These are phyloP conservation scores for Emydura subglobosa DNA, from an alignment of 2,113 vertebrate genomes.

Conservation along the genomic window DNA sequence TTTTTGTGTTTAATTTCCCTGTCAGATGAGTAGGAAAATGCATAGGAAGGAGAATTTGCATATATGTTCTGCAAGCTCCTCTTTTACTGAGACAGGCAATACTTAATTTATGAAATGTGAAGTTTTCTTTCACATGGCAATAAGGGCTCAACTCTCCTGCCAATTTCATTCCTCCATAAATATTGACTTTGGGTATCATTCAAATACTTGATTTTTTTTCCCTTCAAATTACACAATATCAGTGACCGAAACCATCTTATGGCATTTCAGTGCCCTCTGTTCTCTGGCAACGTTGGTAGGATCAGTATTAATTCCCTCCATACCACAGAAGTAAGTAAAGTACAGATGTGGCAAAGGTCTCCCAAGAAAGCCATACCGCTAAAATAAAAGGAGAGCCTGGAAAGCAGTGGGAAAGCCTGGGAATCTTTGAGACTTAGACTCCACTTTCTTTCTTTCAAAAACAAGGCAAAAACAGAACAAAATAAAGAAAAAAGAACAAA, in stretches of 20 bases:
- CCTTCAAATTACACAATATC: neutral
- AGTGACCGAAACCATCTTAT: neutral
- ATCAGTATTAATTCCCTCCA: rapidly evolving
- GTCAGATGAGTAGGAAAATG: neutral
- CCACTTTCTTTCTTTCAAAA: neutral
- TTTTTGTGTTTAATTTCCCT: neutral
- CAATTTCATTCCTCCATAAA: neutral
- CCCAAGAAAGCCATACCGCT: rapidly evolving
- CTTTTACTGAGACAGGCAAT: neutral
- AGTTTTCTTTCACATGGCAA: neutral
- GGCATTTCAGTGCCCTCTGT: neutral
- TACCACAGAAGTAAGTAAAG: neutral
- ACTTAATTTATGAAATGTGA: neutral
- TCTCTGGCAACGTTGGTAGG: neutral
- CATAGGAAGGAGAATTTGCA: neutral
- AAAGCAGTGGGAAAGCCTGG: neutral
- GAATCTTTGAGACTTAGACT: neutral
- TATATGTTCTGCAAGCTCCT: neutral
- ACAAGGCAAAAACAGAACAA: neutral
- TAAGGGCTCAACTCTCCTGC: neutral
- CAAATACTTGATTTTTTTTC: neutral
- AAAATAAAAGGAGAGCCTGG: neutral
- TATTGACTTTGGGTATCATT: neutral
- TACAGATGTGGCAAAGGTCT: neutral
- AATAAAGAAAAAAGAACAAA: too few relatives aligned